These are phyloP conservation scores for Fundulus diaphanus DNA, from an alignment of 2,797 vertebrate genomes.

Conservation along the genomic window DNA sequence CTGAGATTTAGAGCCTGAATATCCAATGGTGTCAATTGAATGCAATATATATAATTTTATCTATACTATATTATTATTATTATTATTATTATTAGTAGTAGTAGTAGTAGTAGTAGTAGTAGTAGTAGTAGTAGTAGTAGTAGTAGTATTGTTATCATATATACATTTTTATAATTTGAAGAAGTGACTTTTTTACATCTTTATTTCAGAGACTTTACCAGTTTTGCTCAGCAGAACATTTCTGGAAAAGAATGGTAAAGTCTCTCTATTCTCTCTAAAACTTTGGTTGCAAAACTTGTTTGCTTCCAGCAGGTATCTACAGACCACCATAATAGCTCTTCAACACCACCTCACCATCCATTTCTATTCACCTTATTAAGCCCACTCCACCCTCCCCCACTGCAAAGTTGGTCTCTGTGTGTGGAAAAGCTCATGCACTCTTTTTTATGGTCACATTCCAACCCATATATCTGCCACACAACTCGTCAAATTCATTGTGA, in stretches of 20 bases:
- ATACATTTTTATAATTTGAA: background rate
- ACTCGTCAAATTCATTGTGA: conserved; percentile 82
- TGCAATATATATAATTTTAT: no score
- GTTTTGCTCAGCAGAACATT: background rate
- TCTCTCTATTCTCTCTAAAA: background rate
- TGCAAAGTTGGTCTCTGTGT: conserved; percentile 83
- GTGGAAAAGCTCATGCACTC: conserved; percentile 86
- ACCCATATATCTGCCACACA: conserved; percentile 98
- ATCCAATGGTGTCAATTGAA: no score
- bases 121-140: no score
- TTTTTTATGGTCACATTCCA: conserved; percentile 93
- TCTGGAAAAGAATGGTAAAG: background rate
- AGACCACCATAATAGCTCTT: conserved; percentile 29
- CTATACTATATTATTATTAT: no score
- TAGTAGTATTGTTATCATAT: background rate
- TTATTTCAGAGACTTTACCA: background rate
- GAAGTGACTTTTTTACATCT: background rate
- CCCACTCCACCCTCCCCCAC: conserved; percentile 25
- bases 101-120: no score
- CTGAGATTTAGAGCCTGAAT: no score
- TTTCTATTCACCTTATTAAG: conserved; percentile 33
- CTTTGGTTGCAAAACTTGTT: background rate
- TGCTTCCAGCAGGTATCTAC: conserved; percentile 9
- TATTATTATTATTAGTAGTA: no score
- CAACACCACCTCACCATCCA: conserved; percentile 17